These are phyloP conservation scores for Notodonta dromedarius DNA, from an alignment of 2,888 invertebrate genomes.

Conservation along the genomic window DNA sequence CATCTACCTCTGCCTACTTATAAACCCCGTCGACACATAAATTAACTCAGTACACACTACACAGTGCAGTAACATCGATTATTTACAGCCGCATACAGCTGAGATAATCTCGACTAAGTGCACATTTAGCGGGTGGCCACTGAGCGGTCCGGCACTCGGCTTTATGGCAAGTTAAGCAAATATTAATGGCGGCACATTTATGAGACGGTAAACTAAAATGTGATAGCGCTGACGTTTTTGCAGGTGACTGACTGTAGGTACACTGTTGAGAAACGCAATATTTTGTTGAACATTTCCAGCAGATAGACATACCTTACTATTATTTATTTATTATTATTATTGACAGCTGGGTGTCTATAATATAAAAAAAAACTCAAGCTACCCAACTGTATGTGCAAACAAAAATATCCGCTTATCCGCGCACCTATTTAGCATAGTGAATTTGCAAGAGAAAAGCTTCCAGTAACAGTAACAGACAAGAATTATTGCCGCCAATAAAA, in stretches of 20 bases:
- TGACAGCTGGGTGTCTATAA: too few species aligned
- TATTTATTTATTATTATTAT: constrained; percentile 19
- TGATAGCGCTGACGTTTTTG: constrained; percentile 40
- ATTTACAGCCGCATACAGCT: constrained; percentile 62
- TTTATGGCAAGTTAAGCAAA: constrained; percentile 73
- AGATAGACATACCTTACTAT: background rate
- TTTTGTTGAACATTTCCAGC: background rate
- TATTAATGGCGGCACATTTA: constrained; percentile 71
- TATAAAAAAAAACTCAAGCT: too few species aligned
- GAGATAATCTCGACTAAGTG: constrained; percentile 70
- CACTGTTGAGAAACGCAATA: constrained; percentile 17
- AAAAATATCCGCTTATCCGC: constrained; percentile 14
- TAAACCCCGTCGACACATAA: constrained; percentile 44
- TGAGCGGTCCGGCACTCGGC: constrained; percentile 54
- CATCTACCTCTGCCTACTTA: constrained; percentile 1
- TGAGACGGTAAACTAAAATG: constrained; percentile 53
- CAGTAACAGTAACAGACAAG: constrained; percentile 32
- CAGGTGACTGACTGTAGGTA: constrained; percentile 31
- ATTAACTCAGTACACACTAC: constrained; percentile 47
- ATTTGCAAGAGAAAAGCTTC: constrained; percentile 31
- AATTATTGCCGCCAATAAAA: constrained; percentile 41
- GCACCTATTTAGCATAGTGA: constrained; percentile 34
- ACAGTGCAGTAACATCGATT: constrained; percentile 56
- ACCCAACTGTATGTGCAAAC: background rate
- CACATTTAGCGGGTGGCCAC: constrained; percentile 46